A percentile compares a stretch with the other conserved stretches of the same genome.
phyloP scores from a whole-genome alignment of 2,888 invertebrate genomes.

The Scrobipalpa atriplicella region DNA sequence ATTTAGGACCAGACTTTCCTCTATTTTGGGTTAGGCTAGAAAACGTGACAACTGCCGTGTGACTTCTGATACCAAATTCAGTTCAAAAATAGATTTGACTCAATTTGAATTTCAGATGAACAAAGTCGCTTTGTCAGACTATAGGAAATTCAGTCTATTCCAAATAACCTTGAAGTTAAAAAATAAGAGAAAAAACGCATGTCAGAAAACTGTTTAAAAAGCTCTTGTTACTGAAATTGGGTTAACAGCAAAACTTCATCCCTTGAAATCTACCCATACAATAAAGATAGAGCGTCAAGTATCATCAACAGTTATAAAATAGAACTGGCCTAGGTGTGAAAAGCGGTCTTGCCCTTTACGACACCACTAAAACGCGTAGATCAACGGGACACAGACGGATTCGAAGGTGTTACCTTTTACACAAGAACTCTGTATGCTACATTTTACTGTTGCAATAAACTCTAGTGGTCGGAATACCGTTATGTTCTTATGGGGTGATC shows the following conservation, averaged over 20 bases:
- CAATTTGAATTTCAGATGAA: too few relatives aligned
- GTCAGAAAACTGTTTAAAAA: neutral
- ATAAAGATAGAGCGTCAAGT: slow-evolving; percentile 6
- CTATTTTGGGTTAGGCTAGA: too few relatives aligned
- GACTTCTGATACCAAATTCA: too few relatives aligned
- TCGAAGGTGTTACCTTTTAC: slow-evolving; percentile 4
- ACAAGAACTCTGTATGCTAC: neutral
- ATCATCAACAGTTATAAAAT: slow-evolving; percentile 8
- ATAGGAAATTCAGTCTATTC: too few relatives aligned
- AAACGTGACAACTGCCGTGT: too few relatives aligned
- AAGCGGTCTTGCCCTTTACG: slow-evolving; percentile 5
- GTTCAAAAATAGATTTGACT: too few relatives aligned
- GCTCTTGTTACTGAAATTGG: too few relatives aligned
- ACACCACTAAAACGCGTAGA: slow-evolving; percentile 2
- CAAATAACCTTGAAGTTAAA: too few relatives aligned
- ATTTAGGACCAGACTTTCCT: neutral
- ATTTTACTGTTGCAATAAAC: neutral
- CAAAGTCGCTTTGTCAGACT: too few relatives aligned
- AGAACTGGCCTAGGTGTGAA: neutral
- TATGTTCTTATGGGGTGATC: neutral
- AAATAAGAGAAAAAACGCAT: too few relatives aligned
- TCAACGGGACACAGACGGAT: slow-evolving; percentile 10
- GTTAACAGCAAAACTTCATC: neutral
- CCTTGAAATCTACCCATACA: neutral
- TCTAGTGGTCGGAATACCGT: neutral